A percentile compares a stretch with the other conserved stretches of the same genome.
Conservation (phyloP, 2,113 vertebrate genomes). For the Lanius ludovicianus region DNA sequence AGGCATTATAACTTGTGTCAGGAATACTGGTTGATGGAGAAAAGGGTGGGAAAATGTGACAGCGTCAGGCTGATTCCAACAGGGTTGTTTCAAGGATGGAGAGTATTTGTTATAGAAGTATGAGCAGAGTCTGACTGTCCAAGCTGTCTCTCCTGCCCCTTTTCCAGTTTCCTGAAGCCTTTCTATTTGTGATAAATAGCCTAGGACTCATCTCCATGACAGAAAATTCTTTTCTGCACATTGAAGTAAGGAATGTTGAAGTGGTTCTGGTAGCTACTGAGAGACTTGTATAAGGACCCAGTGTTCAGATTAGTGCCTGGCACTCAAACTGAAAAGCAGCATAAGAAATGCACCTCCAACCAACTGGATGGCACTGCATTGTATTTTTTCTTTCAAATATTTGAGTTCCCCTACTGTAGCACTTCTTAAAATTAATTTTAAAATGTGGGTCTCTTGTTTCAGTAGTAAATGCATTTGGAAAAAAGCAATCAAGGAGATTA, state of each 20-base stretch:
- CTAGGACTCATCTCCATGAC: neutral
- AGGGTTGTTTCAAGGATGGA: neutral
- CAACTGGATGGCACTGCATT: neutral
- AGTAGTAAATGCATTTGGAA: neutral
- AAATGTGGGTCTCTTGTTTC: neutral
- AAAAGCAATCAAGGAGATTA: neutral
- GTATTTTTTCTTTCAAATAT: neutral
- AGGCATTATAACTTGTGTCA: neutral
- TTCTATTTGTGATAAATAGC: neutral
- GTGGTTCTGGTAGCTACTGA: neutral
- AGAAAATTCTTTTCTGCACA: neutral
- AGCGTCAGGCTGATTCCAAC: neutral
- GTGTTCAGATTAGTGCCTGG: neutral
- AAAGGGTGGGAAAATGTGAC: neutral
- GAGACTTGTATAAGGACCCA: neutral
- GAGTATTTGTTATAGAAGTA: neutral
- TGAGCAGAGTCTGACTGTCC: neutral
- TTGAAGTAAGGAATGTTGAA: neutral
- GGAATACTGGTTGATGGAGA: neutral
- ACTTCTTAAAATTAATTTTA: neutral
- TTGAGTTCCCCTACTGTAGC: neutral
- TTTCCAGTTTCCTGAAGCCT: neutral
- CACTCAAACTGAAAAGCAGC: neutral
- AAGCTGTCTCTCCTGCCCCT: neutral
- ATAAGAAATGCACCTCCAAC: neutral